Evolutionary conservation across 2,888 invertebrate species (phyloP).

Genomic region (Blastobasis lacticolella): DNA sequence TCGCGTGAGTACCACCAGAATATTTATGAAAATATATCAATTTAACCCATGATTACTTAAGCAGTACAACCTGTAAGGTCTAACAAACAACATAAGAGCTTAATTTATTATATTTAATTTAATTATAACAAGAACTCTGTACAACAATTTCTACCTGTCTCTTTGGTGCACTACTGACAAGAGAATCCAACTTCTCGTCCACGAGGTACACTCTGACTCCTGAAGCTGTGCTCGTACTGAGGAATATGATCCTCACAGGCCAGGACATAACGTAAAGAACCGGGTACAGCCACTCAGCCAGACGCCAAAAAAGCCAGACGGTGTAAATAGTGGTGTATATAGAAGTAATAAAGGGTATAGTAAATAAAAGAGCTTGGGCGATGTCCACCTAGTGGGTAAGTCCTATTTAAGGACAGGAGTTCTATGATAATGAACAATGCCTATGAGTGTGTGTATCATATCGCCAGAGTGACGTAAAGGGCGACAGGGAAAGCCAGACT

Average conservation of each 20-base stretch:
- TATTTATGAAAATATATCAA: no score
- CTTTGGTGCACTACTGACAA: constrained; percentile 24
- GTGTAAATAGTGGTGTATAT: constrained; percentile 78
- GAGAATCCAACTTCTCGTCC: constrained; percentile 81
- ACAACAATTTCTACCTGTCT: background rate
- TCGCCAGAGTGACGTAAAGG: constrained; percentile 51
- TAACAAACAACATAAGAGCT: background rate
- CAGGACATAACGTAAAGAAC: constrained; percentile 83
- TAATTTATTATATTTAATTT: background rate
- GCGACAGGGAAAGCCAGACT: no score
- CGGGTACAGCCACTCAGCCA: constrained; percentile 37
- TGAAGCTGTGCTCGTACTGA: constrained; percentile 72
- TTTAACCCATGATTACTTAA: no score
- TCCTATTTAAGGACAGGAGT: constrained; percentile 70
- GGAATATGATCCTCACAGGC: constrained; percentile 80
- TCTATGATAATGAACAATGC: constrained; percentile 84
- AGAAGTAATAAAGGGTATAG: no score
- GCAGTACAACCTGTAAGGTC: no score
- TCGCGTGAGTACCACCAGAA: no score
- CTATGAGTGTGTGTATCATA: constrained; percentile 86
- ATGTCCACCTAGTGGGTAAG: background rate
- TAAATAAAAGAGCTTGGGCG: background rate
- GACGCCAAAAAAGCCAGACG: constrained; percentile 77
- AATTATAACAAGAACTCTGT: background rate
- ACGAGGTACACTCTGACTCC: constrained; percentile 76